Percentiles rank a stretch among this genome's conserved stretches.
These are phyloP conservation scores for Leucopsar rothschildi DNA, from an alignment of 2,113 vertebrate genomes.

Conservation along the genomic window DNA sequence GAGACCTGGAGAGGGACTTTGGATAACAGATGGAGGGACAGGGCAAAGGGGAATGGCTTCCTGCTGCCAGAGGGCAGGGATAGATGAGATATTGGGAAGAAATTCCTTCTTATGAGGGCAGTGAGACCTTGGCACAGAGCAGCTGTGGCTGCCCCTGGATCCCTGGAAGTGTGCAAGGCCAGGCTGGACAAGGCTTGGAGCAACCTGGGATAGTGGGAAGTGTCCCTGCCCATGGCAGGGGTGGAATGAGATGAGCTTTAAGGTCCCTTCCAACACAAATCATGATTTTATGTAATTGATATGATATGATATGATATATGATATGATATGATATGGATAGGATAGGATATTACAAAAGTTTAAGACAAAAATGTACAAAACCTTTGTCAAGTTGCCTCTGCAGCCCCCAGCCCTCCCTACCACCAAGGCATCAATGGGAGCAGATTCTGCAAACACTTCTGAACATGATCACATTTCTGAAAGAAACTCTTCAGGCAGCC, in stretches of 20 bases:
- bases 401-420: background rate
- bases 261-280: background rate
- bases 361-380: background rate
- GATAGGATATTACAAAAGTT: no score
- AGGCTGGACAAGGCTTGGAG: rapidly evolving
- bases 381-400: background rate
- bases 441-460: background rate
- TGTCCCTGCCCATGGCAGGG: background rate
- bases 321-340: background rate
- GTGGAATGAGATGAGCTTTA: rapidly evolving
- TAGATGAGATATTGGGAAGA: background rate
- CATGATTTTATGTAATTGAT: background rate
- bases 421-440: background rate
- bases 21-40: no score
- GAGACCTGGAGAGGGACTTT: background rate
- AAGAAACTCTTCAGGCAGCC: background rate
- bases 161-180: background rate
- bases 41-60: rapidly evolving
- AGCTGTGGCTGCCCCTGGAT: background rate
- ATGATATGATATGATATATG: background rate
- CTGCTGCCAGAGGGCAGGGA: rapidly evolving
- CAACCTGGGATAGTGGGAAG: rapidly evolving
- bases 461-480: background rate
- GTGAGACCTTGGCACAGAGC: rapidly evolving
- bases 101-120: rapidly evolving